Evolutionary conservation across 2,113 vertebrate genomes (phyloP), one percentile per base, ranked within the genome.

Genomic region (Pangasianodon gigas): DNA sequence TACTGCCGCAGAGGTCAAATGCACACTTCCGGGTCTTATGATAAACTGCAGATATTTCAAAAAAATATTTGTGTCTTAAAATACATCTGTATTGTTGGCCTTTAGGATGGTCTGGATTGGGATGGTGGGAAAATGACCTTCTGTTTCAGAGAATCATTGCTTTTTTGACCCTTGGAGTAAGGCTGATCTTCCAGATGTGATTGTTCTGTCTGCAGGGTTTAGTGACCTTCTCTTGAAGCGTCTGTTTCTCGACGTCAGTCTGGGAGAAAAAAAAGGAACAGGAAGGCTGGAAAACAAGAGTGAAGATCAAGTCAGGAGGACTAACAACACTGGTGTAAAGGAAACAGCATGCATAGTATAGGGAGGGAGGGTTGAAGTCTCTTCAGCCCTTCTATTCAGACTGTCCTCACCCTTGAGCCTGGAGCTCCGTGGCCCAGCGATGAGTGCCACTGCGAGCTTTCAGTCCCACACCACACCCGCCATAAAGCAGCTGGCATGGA

Each of bases 401-500:
- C 60, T 71, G 69, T 54, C 71, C 60, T 82, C 65, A 88, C 75
- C 4, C 56, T 84, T 62, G 58, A 44, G 21, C 83, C 44, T 51
- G 56, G 77, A 86, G 65, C 54, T 60, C 32, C 8, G 94, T 90
- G 86, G 94, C 91, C 95, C 96, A 96, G 96, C 95, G 94, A 97
- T 97, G 97, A 94, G 95, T 95, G 90, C 93, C 93, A 94, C 94
- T 93, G 95, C 90, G 90, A 87, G 65, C 87, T 71, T 75, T 60
- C 86, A 82, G 92, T 93, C 92, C 90, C 86, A 93, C 67, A 90
- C 75, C 65, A 58, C 71, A 80, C 58, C 89, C 26, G 18, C 77
- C 52, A 0, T 69, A 93, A 91, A 87, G 26, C 0, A 93, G 92
- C 87, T 93, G 96, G 94, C 95, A 97, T 97, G 97, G 94, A 95